These are phyloP conservation scores for Ceratina australensis DNA, from an alignment of 1,140 invertebrate genomes.

Conservation along the genomic window DNA sequence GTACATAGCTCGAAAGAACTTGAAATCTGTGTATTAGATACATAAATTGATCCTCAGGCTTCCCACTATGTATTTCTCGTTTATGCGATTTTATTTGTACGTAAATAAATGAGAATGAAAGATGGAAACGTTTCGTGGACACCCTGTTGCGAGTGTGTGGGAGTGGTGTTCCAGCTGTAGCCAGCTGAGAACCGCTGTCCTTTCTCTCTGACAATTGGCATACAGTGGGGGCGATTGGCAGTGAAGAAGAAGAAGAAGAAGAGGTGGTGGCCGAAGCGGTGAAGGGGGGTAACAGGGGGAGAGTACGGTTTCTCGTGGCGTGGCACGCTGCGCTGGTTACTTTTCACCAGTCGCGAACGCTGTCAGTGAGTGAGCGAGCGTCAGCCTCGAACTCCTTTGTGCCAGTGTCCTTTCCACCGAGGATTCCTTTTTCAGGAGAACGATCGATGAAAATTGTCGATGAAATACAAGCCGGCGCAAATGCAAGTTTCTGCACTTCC, in stretches of 20 bases:
- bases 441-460: no score
- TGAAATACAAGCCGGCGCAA: no score
- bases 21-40: no score
- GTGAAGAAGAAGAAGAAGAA: conserved; percentile 44
- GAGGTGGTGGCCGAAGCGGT: no score
- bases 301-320: conserved; percentile 54
- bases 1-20: no score
- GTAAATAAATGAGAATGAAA: background rate
- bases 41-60: no score
- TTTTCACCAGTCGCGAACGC: conserved; percentile 73
- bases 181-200: conserved; percentile 74
- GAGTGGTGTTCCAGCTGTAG: conserved; percentile 7
- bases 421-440: conserved; percentile 32
- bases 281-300: no score
- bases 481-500: no score
- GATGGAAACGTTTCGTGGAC: background rate
- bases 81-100: background rate
- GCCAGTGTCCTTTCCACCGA: conserved; percentile 44
- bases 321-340: conserved; percentile 60
- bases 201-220: conserved; percentile 71
- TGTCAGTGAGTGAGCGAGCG: conserved; percentile 71
- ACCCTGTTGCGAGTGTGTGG: conserved; percentile 27
- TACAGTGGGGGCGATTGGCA: conserved; percentile 67
- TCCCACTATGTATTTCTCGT: no score
- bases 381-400: conserved; percentile 47